These are phyloP conservation scores for Hippocampus abdominalis DNA, from an alignment of 2,113 vertebrate genomes.

Conservation along the genomic window DNA sequence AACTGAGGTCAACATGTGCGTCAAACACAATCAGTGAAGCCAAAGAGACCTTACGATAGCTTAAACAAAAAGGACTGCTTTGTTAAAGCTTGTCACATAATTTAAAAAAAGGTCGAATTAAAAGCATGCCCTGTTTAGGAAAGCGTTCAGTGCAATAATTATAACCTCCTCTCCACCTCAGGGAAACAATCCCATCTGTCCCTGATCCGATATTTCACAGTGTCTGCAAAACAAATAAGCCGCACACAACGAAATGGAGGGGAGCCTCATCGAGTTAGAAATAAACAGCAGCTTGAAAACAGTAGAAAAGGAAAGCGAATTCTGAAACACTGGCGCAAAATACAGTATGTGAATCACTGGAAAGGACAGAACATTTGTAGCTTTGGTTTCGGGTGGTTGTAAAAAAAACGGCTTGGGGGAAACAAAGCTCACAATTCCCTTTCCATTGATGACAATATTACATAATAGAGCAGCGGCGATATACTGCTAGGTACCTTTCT, in stretches of 20 bases:
- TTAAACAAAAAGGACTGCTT: constrained; percentile 29
- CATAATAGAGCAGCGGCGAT: constrained; percentile 20
- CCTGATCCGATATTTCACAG: constrained; percentile 16
- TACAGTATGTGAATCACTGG: constrained; percentile 14
- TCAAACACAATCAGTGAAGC: constrained; percentile 19
- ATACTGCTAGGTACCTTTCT: constrained; percentile 18
- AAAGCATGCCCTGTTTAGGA: constrained; percentile 18
- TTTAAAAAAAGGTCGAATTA: constrained; percentile 34
- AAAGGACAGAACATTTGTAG: constrained; percentile 26
- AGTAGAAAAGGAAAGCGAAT: constrained; percentile 26
- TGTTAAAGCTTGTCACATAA: constrained; percentile 28
- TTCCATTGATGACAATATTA: constrained; percentile 5
- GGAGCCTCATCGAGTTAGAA: constrained; percentile 9
- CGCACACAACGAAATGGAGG: not conserved
- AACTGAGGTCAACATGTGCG: constrained; percentile 27
- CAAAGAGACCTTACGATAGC: constrained; percentile 17
- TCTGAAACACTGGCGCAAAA: constrained; percentile 15
- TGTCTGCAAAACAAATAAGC: not conserved
- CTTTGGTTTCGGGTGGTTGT: constrained; percentile 15
- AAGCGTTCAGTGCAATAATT: constrained; percentile 20
- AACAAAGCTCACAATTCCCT: constrained; percentile 29
- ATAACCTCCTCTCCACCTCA: constrained; percentile 15
- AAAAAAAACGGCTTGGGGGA: constrained; percentile 26
- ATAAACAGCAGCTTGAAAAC: constrained; percentile 25
- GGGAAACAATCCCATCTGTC: constrained; percentile 15